Conservation (phyloP, 2,113 vertebrate genomes). For the Rhizomys pruinosus region DNA sequence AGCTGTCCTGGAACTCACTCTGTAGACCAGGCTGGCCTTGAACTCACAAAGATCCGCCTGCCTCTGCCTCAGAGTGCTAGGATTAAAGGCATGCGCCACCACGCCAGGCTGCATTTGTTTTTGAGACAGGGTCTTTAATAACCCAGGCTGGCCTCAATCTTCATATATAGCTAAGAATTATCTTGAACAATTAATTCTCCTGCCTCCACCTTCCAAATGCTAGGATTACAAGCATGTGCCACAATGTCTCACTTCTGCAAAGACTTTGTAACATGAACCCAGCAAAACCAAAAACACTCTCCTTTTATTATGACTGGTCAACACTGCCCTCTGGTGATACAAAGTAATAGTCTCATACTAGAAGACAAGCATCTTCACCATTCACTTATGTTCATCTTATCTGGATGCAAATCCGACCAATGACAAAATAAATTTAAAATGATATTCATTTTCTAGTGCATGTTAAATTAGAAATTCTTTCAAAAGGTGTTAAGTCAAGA, state of each 20-base stretch:
- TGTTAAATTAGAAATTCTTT: slow-evolving; percentile 39
- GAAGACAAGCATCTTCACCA: neutral
- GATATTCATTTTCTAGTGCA: neutral
- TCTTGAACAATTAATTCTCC: neutral
- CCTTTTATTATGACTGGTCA: slow-evolving; percentile 1
- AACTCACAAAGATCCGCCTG: no score
- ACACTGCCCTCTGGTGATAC: slow-evolving; percentile 74
- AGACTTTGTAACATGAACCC: slow-evolving; percentile 15
- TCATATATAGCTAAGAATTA: neutral
- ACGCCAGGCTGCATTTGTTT: neutral
- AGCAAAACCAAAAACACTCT: neutral
- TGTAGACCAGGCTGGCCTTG: no score
- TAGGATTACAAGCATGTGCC: neutral
- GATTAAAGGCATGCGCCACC: no score
- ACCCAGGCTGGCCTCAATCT: neutral
- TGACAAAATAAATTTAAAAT: slow-evolving; percentile 18
- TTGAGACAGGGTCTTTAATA: neutral
- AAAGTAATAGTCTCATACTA: slow-evolving; percentile 33
- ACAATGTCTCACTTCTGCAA: neutral
- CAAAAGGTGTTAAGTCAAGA: slow-evolving; percentile 28
- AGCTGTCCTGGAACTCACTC: no score
- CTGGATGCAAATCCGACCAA: slow-evolving; percentile 48
- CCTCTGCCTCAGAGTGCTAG: no score
- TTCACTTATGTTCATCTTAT: slow-evolving; percentile 7
- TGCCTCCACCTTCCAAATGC: neutral